A percentile compares a stretch with the other conserved stretches of the same genome.
Evolutionary conservation across 2,113 vertebrate species (phyloP).

Genomic region (Trichomycterus rosablanca): DNA sequence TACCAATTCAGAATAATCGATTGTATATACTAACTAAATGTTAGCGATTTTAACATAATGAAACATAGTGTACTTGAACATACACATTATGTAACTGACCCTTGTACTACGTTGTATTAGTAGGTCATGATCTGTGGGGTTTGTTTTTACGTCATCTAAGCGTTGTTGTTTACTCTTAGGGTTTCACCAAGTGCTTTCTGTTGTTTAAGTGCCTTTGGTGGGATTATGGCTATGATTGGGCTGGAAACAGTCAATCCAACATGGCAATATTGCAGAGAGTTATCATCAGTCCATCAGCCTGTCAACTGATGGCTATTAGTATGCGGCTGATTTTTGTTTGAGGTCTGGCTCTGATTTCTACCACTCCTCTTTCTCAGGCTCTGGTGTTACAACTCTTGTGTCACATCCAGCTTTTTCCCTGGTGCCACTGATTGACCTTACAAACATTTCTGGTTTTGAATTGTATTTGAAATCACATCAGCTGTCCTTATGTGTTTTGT

Average conservation of each 20-base stretch:
- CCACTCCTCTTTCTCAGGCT: not conserved
- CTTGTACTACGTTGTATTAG: too few species aligned
- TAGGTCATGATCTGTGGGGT: too few species aligned
- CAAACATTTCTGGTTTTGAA: conserved; percentile 15
- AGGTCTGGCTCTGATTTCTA: conserved; percentile 16
- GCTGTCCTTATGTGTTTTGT: conserved; percentile 1
- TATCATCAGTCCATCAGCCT: conserved; percentile 24
- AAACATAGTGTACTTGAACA: too few species aligned
- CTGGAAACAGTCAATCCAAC: conserved; percentile 12
- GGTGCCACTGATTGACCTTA: conserved; percentile 15
- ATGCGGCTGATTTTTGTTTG: conserved; percentile 14
- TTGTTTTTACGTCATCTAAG: not conserved
- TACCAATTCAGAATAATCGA: too few species aligned
- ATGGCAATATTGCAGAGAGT: conserved; percentile 10
- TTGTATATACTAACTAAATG: too few species aligned
- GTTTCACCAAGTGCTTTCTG: conserved; percentile 1
- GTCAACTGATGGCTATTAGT: conserved; percentile 9
- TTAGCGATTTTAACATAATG: too few species aligned
- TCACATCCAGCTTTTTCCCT: conserved; percentile 1
- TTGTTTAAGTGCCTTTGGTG: not conserved
- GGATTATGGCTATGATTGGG: not conserved
- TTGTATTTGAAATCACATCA: conserved; percentile 19
- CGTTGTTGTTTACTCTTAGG: not conserved
- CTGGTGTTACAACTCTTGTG: conserved; percentile 13
- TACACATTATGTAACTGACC: too few species aligned